Evolutionary conservation across 2,888 invertebrate genomes (phyloP).

Genomic region (Punctoribates punctum): DNA sequence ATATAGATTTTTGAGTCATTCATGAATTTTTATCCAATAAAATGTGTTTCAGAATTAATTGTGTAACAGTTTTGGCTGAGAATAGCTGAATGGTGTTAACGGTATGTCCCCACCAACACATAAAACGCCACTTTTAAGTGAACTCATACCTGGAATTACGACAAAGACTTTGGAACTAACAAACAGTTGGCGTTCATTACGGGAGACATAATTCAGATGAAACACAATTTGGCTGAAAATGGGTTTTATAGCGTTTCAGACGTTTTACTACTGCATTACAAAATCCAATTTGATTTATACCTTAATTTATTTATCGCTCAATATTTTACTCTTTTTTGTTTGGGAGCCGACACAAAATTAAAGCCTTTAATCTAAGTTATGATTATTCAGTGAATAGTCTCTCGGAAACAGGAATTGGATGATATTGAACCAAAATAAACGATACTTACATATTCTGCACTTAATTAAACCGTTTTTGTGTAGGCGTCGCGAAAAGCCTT

Average conservation of each 20-base stretch:
- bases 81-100: slow-evolving; percentile 1
- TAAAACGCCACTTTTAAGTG: not conserved
- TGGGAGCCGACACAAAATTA: slow-evolving; percentile 1
- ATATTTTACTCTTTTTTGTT: not conserved
- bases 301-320: slow-evolving; percentile 30
- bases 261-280: not conserved
- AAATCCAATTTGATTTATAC: slow-evolving; percentile 20
- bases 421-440: not conserved
- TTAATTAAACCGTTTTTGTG: not conserved
- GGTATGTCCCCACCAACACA: not conserved
- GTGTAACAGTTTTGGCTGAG: not conserved
- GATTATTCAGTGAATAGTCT: not conserved
- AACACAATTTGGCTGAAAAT: not conserved
- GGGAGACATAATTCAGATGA: slow-evolving; percentile 23
- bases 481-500: slow-evolving; percentile 13
- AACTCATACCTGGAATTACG: not conserved
- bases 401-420: slow-evolving; percentile 19
- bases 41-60: not conserved
- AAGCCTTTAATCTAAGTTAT: slow-evolving; percentile 11
- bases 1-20: not conserved
- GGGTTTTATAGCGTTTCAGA: not conserved
- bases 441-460: not conserved
- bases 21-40: not conserved
- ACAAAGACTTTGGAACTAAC: not conserved
- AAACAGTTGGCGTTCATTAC: slow-evolving; percentile 9